Conservation (phyloP, 1,140 invertebrate genomes). For the Dendroctonus ponderosae region DNA sequence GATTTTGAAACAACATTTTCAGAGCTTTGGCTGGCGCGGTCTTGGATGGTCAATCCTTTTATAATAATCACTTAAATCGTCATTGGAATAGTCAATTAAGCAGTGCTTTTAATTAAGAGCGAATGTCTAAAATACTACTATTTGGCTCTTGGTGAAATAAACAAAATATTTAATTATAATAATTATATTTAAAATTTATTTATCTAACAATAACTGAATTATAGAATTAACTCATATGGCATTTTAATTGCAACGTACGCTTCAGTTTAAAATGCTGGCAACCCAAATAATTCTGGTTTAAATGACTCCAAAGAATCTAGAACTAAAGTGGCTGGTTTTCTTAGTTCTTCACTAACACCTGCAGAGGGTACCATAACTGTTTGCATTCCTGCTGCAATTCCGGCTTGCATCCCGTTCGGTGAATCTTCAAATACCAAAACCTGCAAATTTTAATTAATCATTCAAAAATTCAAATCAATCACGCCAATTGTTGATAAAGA, state of each 20-base stretch:
- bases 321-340: constrained; percentile 64
- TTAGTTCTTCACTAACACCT: constrained; percentile 54
- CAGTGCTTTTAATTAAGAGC: no score
- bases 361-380: constrained; percentile 76
- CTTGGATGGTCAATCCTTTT: no score
- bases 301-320: constrained; percentile 73
- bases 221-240: no score
- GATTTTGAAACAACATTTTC: no score
- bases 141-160: no score
- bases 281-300: constrained; percentile 70
- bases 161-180: no score
- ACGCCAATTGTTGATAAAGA: not conserved
- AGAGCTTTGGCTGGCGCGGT: no score
- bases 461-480: constrained; percentile 38
- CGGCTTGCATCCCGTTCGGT: constrained; percentile 76
- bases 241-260: not conserved
- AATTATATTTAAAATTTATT: no score
- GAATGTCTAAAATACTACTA: no score
- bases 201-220: no score
- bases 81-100: no score
- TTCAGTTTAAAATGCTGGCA: constrained; percentile 55
- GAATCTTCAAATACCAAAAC: constrained; percentile 84
- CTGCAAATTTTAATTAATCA: constrained; percentile 53
- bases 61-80: no score
- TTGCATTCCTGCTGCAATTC: constrained; percentile 75